These are phyloP conservation scores for Brenthis daphne DNA, from an alignment of 2,888 invertebrate genomes.

Conservation along the genomic window DNA sequence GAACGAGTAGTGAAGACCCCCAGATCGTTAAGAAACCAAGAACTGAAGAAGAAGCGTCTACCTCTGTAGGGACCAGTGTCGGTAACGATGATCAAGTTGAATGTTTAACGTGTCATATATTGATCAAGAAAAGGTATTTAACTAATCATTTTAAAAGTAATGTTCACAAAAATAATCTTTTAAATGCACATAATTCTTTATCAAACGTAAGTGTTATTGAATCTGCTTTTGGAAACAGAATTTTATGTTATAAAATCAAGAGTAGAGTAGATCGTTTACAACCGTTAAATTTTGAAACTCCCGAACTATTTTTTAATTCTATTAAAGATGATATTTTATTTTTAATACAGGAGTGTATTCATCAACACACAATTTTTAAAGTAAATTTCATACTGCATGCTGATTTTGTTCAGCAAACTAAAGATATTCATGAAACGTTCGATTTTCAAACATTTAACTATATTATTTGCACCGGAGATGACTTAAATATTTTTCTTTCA, in stretches of 20 bases:
- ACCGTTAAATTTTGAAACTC: not conserved
- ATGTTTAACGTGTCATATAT: conserved; percentile 19
- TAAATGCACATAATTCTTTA: conserved; percentile 24
- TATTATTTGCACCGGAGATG: not conserved
- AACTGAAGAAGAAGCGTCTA: too few relatives aligned
- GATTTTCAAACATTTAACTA: conserved; percentile 13
- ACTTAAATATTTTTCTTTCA: conserved; percentile 8
- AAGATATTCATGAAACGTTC: not conserved
- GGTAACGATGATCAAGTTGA: not conserved
- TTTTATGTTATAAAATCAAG: conserved; percentile 26
- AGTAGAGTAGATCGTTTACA: not conserved
- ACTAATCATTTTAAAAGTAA: conserved; percentile 34
- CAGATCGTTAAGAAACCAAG: too few relatives aligned
- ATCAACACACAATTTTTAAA: conserved; percentile 29
- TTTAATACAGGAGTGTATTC: conserved; percentile 27
- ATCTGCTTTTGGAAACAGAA: conserved; percentile 29
- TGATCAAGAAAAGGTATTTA: conserved; percentile 28
- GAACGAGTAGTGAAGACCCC: too few relatives aligned
- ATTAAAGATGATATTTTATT: not conserved
- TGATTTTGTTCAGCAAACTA: conserved; percentile 18
- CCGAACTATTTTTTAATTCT: not conserved
- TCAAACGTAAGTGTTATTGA: conserved; percentile 34
- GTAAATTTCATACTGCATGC: conserved; percentile 39
- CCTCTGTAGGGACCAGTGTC: too few relatives aligned
- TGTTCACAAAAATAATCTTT: not conserved